Evolutionary conservation across 2,113 vertebrate species (phyloP).

Genomic region (Scatophagus argus): DNA sequence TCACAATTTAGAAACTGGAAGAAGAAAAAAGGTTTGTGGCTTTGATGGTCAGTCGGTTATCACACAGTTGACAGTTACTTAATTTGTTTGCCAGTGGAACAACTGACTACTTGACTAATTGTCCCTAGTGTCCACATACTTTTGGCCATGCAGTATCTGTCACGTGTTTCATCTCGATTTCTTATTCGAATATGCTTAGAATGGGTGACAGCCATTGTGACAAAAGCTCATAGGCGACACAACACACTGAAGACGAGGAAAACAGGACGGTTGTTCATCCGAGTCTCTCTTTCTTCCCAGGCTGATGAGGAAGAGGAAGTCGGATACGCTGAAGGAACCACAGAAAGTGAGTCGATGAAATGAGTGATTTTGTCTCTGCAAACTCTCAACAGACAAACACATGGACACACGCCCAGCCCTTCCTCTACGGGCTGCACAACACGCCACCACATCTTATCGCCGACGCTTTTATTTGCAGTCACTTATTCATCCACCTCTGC

Average conservation of each 20-base stretch:
- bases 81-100: too few relatives aligned
- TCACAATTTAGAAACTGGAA: background rate
- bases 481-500: background rate
- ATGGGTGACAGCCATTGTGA: background rate
- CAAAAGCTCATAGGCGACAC: background rate
- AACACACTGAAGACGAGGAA: background rate
- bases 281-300: constrained; percentile 73
- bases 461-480: background rate
- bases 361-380: background rate
- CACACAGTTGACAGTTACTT: too few relatives aligned
- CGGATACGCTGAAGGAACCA: constrained; percentile 80
- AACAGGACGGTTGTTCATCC: background rate
- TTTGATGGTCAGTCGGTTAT: background rate
- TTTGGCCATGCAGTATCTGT: background rate
- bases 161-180: background rate
- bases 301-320: constrained; percentile 84
- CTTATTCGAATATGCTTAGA: background rate
- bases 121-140: background rate
- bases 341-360: constrained; percentile 85
- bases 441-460: background rate
- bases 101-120: background rate
- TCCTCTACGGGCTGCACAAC: background rate
- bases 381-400: background rate
- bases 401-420: background rate
- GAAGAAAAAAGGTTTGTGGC: too few relatives aligned